These are phyloP conservation scores for Sebastes vulpes DNA, from an alignment of 2,797 vertebrate genomes.

Conservation along the genomic window DNA sequence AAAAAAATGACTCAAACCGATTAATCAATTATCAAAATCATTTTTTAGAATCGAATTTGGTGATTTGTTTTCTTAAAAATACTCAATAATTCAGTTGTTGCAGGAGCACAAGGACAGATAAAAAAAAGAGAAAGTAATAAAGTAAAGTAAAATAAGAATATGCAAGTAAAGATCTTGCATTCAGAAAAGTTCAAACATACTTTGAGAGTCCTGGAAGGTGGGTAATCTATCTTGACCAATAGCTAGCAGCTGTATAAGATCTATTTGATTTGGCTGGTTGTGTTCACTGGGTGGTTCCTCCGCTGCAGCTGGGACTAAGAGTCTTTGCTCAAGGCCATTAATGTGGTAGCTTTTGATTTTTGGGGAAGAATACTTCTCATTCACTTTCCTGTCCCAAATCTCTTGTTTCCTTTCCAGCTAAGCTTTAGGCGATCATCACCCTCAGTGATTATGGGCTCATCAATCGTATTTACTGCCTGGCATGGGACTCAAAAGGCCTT, in stretches of 20 bases:
- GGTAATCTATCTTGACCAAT: neutral
- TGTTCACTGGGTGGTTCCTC: slow-evolving; percentile 8
- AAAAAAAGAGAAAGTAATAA: neutral
- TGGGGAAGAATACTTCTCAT: slow-evolving; percentile 38
- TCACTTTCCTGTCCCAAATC: slow-evolving; percentile 16
- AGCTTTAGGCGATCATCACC: slow-evolving; percentile 41
- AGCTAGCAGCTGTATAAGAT: neutral
- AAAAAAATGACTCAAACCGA: no score
- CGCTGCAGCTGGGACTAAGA: slow-evolving; percentile 13
- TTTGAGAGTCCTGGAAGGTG: neutral
- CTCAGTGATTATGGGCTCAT: slow-evolving; percentile 47
- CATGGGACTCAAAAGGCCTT: slow-evolving; percentile 18
- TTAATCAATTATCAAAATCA: fast-evolving
- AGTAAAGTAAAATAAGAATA: neutral
- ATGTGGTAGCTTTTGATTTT: slow-evolving; percentile 21
- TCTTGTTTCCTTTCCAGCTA: slow-evolving; percentile 21
- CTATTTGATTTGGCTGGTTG: slow-evolving; percentile 8
- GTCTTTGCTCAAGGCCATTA: neutral
- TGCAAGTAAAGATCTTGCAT: neutral
- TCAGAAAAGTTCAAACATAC: neutral
- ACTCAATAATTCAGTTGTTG: neutral
- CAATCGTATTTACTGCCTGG: slow-evolving; percentile 53
- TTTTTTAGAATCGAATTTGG: no score
- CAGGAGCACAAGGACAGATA: neutral
- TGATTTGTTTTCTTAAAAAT: no score